Evolutionary conservation across 1,140 invertebrate species (phyloP).

Genomic region (Mesaphorura yosii): DNA sequence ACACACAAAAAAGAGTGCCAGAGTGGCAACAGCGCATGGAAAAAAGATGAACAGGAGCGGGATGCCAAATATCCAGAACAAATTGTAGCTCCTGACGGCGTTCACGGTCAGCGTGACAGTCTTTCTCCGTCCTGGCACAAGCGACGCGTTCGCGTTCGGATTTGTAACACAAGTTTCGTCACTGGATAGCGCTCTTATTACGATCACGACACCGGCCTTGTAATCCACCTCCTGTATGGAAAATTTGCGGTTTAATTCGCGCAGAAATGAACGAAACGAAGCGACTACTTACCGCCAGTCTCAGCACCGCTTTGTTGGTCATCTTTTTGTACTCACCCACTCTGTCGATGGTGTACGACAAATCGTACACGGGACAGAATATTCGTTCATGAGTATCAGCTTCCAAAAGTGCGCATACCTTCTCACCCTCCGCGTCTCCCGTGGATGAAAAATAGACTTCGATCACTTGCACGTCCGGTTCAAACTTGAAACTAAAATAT

Average conservation of each 20-base stretch:
- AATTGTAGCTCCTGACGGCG: not conserved
- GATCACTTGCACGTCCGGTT: too few species aligned
- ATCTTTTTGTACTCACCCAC: not conserved
- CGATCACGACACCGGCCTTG: too few species aligned
- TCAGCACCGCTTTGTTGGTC: not conserved
- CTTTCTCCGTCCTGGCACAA: not conserved
- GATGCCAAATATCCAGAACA: conserved; percentile 1
- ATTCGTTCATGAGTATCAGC: too few species aligned
- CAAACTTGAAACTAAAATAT: too few species aligned
- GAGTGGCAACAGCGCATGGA: not conserved
- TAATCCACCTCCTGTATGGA: too few species aligned
- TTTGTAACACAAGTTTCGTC: too few species aligned
- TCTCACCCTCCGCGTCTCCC: too few species aligned
- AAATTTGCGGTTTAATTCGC: too few species aligned
- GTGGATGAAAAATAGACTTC: too few species aligned
- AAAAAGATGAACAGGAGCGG: not conserved
- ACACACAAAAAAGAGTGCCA: conserved; percentile 1
- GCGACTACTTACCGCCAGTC: conserved; percentile 2
- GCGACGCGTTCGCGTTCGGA: not conserved
- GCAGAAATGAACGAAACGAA: too few species aligned
- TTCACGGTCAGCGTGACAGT: not conserved
- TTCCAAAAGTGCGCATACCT: too few species aligned
- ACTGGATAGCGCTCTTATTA: too few species aligned
- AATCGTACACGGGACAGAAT: conserved; percentile 9
- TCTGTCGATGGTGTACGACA: not conserved